Evolutionary conservation across 2,888 invertebrate genomes (phyloP).

Genomic region (Pseudococcus jackbeardsleyi): DNA sequence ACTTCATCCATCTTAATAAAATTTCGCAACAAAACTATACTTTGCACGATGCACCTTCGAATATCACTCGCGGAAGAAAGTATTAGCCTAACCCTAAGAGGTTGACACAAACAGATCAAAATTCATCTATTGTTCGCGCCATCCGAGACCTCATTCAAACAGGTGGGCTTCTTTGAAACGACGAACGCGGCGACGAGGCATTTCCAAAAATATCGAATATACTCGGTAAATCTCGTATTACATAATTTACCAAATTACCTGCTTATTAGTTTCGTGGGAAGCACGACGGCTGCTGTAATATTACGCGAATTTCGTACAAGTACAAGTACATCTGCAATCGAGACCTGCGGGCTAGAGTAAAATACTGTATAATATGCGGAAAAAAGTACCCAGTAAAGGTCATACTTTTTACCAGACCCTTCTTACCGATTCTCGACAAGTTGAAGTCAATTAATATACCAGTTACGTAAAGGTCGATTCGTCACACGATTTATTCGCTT

Average conservation of each 20-base stretch:
- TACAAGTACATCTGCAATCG: neutral
- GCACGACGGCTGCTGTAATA: slow-evolving; percentile 35
- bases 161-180: slow-evolving; percentile 22
- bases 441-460: slow-evolving; percentile 38
- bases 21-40: slow-evolving; percentile 14
- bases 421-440: neutral
- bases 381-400: slow-evolving; percentile 10
- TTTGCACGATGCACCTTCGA: neutral
- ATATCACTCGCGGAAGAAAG: slow-evolving; percentile 27
- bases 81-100: slow-evolving; percentile 26
- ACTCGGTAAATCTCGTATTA: slow-evolving; percentile 52
- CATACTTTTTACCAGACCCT: slow-evolving; percentile 24
- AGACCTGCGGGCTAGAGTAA: neutral
- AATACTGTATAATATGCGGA: neutral
- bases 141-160: neutral
- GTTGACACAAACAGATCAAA: slow-evolving; percentile 53
- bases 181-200: neutral
- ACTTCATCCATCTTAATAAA: neutral
- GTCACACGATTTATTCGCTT: slow-evolving; percentile 24
- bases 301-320: neutral
- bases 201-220: slow-evolving; percentile 56
- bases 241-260: slow-evolving; percentile 58
- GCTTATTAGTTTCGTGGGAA: slow-evolving; percentile 59
- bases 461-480: slow-evolving; percentile 43
- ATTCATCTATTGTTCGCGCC: slow-evolving; percentile 15